These are phyloP conservation scores for Parasteatoda tepidariorum DNA, from an alignment of 1,140 invertebrate genomes.

Conservation along the genomic window DNA sequence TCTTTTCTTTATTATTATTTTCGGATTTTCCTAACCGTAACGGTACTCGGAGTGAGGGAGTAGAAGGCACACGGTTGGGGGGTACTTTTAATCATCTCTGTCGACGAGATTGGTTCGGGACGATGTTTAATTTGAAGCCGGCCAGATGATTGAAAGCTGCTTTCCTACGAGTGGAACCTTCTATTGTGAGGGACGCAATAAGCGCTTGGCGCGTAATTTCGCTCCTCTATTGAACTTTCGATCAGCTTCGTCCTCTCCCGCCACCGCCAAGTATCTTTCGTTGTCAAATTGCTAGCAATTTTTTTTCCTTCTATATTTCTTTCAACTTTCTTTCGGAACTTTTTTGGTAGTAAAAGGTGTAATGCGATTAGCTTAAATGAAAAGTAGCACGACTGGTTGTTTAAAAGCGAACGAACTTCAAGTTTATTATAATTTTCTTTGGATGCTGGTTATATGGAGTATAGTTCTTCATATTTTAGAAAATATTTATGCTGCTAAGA, in stretches of 20 bases:
- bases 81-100: slow-evolving; percentile 58
- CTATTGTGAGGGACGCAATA: slow-evolving; percentile 58
- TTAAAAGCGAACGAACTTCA: too few relatives aligned
- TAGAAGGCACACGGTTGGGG: background rate
- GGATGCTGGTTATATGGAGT: too few relatives aligned
- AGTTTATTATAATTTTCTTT: too few relatives aligned
- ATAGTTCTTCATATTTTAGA: too few relatives aligned
- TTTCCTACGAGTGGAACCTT: background rate
- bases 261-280: slow-evolving; percentile 8
- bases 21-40: slow-evolving; percentile 32
- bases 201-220: slow-evolving; percentile 54
- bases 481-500: too few relatives aligned
- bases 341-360: too few relatives aligned
- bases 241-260: slow-evolving; percentile 24
- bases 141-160: slow-evolving; percentile 56
- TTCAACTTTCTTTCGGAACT: slow-evolving; percentile 22
- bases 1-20: slow-evolving; percentile 54
- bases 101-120: slow-evolving; percentile 56
- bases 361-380: too few relatives aligned
- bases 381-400: too few relatives aligned
- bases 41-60: background rate
- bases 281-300: slow-evolving; percentile 48
- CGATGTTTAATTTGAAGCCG: slow-evolving; percentile 59
- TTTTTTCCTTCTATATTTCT: slow-evolving; percentile 22
- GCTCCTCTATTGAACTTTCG: slow-evolving; percentile 58